Conservation (phyloP, 2,113 vertebrate species). For the Nibea albiflora region DNA sequence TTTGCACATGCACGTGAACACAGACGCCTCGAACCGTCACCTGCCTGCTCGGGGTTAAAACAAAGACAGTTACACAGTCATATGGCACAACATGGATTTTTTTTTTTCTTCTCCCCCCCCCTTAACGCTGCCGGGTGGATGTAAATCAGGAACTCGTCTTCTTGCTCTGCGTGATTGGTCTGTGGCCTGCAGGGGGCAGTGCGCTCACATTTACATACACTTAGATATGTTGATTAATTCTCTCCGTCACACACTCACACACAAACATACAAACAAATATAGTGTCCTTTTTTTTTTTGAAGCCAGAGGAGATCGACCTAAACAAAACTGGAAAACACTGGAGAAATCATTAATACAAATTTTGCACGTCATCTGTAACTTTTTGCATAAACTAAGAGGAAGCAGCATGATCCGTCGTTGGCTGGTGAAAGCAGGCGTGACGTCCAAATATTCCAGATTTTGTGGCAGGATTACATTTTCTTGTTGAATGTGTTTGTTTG, state of each 20-base stretch:
- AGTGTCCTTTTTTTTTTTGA: constrained; percentile 54
- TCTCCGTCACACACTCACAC: constrained; percentile 5
- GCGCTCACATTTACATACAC: constrained; percentile 39
- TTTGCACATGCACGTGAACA: constrained; percentile 33
- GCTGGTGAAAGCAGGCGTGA: constrained; percentile 63
- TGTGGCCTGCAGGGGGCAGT: constrained; percentile 70
- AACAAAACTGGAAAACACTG: constrained; percentile 63
- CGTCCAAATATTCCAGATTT: constrained; percentile 44
- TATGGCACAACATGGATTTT: constrained; percentile 67
- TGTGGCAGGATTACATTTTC: constrained; percentile 40
- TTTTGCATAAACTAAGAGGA: constrained; percentile 73
- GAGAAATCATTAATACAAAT: constrained; percentile 61
- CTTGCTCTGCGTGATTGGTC: constrained; percentile 14
- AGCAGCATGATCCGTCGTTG: constrained; percentile 66
- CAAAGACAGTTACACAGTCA: constrained; percentile 34
- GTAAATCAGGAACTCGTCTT: neutral
- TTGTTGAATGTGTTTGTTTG: neutral
- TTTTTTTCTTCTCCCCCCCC: neutral
- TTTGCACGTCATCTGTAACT: constrained; percentile 49
- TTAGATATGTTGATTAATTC: constrained; percentile 14
- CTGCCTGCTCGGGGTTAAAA: constrained; percentile 12
- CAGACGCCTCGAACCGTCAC: neutral
- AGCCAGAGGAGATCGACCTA: constrained; percentile 15
- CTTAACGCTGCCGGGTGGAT: constrained; percentile 8
- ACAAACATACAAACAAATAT: constrained; percentile 42